Base-by-base conservation (phyloP, 2,113 vertebrate species). In the Chaetorhynchus papuensis region DNA sequence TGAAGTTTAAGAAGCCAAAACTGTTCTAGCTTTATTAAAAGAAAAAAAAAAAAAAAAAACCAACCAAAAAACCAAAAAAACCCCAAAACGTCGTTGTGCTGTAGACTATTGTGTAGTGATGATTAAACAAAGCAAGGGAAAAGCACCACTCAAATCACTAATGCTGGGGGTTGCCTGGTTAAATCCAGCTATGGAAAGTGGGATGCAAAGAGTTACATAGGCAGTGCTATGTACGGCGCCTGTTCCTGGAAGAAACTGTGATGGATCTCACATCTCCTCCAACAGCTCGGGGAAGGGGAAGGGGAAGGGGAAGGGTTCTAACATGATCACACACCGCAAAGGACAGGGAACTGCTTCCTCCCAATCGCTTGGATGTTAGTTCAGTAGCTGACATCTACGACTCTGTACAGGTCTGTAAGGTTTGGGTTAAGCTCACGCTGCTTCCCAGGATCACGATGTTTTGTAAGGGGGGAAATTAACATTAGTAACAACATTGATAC, bases 1-100 rank as follows among this genome's bases (percentile, higher is more conserved):
- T 97, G 97, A 98, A 98, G 97, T 98, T 98, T 98, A 98, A 98
- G 98, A 98, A 98, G 98, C 98, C 97, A 98, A 98, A 98, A 98
- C 97, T 98, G 97, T 97, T 98, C 97, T 98, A 98, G 97, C 96
- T 96, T 97, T 98, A 97, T 97, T 97, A 97, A 98, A 98, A 97
- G 96, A 66, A 95, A 86, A 95, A 85, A 92, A 90, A 90, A 94
- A 96, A 96, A 93, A 94, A 86, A 77, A 57, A 35, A n/a, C n/a
- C 24, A 84, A 65, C 39, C 70, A 77, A 69, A 69, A 69, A 63
- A 56, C 20, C 22, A 68, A 66, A 74, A 39, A 50, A 91, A 76
- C 66, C 22, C 22, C 28, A 96, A 97, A 96, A 97, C 96, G 54
- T 97, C 10, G 15, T 97, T 97, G 97, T 98, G 98, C 98, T 98